Evolutionary conservation across 2,797 vertebrate species (phyloP).

Genomic region (Aeoliscus strigatus): DNA sequence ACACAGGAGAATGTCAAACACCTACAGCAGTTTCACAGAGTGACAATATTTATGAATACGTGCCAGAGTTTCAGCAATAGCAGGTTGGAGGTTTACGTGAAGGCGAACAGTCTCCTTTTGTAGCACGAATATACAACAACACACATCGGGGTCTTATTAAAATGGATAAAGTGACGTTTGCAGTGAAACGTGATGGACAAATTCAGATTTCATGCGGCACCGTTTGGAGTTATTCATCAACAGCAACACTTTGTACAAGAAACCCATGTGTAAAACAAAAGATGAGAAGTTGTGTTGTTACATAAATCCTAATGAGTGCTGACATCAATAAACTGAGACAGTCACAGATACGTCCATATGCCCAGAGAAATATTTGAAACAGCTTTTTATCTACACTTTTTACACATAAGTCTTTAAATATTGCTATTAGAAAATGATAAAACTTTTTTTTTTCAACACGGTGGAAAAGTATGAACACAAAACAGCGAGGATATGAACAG

Average conservation of each 20-base stretch:
- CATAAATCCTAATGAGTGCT: constrained; percentile 58
- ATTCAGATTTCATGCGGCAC: constrained; percentile 66
- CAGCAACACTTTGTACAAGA: constrained; percentile 51
- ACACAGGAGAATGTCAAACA: constrained; percentile 54
- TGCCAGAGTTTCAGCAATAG: constrained; percentile 52
- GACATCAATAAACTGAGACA: constrained; percentile 69
- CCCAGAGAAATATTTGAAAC: constrained; percentile 71
- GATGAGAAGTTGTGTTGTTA: constrained; percentile 36
- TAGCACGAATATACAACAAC: constrained; percentile 43
- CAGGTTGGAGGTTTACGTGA: constrained; percentile 40
- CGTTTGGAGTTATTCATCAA: constrained; percentile 53
- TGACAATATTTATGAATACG: constrained; percentile 44
- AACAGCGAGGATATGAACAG: constrained; percentile 46
- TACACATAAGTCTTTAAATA: constrained; percentile 72
- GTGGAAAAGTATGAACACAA: constrained; percentile 73
- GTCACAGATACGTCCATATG: constrained; percentile 71
- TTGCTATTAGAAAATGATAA: constrained; percentile 79
- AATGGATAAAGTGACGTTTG: constrained; percentile 49
- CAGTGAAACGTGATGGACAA: constrained; percentile 48
- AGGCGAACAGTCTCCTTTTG: constrained; percentile 42
- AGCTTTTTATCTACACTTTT: constrained; percentile 76
- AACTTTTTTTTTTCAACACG: constrained; percentile 69
- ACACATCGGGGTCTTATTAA: constrained; percentile 36
- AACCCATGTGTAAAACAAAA: constrained; percentile 59
- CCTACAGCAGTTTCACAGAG: constrained; percentile 32